Conservation (phyloP, 2,797 vertebrate genomes). For the Spheniscus humboldti region DNA sequence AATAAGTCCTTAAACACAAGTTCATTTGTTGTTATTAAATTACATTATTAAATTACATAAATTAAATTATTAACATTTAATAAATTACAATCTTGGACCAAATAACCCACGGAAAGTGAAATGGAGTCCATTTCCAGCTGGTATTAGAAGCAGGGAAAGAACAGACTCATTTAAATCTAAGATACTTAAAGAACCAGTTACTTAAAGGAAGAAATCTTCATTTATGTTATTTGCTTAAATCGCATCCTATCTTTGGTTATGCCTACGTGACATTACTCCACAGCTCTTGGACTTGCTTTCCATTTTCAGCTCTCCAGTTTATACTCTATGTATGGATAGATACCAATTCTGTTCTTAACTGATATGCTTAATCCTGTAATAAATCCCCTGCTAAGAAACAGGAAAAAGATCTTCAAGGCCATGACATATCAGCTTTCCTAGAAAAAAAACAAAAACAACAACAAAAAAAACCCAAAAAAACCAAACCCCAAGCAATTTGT, state of each 20-base stretch:
- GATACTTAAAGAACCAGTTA: background rate
- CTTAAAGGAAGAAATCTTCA: background rate
- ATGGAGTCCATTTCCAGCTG: background rate
- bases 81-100: background rate
- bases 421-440: background rate
- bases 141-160: background rate
- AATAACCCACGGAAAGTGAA: background rate
- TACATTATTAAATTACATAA: background rate
- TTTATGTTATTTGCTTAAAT: background rate
- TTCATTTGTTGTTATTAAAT: background rate
- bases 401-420: background rate
- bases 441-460: background rate
- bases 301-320: background rate
- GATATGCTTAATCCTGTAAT: background rate
- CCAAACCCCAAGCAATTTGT: background rate
- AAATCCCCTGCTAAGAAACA: background rate
- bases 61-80: too few relatives aligned
- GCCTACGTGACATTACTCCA: background rate
- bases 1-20: background rate
- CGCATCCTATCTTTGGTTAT: background rate
- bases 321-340: background rate
- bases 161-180: background rate
- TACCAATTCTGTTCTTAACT: background rate
- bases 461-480: background rate
- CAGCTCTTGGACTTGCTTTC: background rate